These are phyloP conservation scores for Microvelia longipes DNA, from an alignment of 1,140 invertebrate species.

Conservation along the genomic window DNA sequence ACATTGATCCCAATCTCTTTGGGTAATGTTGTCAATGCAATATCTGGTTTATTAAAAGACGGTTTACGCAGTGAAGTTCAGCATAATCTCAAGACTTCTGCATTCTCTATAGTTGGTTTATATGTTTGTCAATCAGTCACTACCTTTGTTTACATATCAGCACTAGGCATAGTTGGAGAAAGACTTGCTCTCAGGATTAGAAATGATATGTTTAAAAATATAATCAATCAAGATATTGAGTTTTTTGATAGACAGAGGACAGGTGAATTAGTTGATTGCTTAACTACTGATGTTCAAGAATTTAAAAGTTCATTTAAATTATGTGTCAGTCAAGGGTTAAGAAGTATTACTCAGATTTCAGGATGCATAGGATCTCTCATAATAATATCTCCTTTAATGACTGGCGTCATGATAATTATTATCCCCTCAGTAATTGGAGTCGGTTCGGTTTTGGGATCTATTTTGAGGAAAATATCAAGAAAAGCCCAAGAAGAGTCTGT, in stretches of 20 bases:
- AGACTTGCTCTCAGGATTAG: background rate
- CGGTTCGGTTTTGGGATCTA: slow-evolving; percentile 56
- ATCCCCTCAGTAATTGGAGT: slow-evolving; percentile 66
- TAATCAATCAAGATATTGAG: background rate
- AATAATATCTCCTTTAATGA: slow-evolving; percentile 76
- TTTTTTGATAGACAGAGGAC: slow-evolving; percentile 2
- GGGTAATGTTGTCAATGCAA: background rate
- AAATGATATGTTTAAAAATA: background rate
- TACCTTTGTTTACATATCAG: background rate
- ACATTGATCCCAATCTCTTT: background rate
- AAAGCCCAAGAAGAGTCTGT: slow-evolving; percentile 67
- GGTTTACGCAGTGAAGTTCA: background rate
- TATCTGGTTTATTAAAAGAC: background rate
- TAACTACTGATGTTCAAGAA: slow-evolving; percentile 88
- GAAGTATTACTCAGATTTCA: slow-evolving; percentile 63
- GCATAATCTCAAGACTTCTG: background rate
- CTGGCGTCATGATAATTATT: slow-evolving; percentile 57
- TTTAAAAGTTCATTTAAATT: slow-evolving; percentile 93
- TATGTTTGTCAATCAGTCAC: background rate
- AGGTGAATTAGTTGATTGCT: slow-evolving; percentile 25
- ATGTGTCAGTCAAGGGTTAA: slow-evolving; percentile 72
- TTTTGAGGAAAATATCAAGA: slow-evolving; percentile 53
- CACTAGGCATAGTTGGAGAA: background rate
- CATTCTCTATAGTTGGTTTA: background rate
- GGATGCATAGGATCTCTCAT: slow-evolving; percentile 64